Conservation (phyloP, 1,140 invertebrate genomes). For the Eupristina koningsbergeri region DNA sequence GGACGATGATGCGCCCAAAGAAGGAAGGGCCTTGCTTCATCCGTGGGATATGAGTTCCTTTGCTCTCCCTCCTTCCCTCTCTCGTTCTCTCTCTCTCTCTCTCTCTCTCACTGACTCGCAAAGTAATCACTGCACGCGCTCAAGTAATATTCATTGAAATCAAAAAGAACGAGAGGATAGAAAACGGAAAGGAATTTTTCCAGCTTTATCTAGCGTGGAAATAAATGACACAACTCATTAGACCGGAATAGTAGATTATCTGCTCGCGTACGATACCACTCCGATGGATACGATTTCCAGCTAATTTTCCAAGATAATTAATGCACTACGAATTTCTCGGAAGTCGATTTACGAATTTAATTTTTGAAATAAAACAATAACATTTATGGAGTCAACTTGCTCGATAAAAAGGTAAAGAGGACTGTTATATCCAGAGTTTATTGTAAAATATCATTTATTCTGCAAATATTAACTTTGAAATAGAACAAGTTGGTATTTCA, state of each 20-base stretch:
- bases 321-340: neutral
- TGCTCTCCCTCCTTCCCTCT: neutral
- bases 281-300: neutral
- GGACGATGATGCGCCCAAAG: constrained; percentile 34
- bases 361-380: neutral
- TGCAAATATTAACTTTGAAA: no score
- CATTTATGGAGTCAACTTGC: no score
- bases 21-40: constrained; percentile 22
- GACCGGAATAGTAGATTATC: neutral
- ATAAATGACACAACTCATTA: neutral
- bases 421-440: no score
- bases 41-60: neutral
- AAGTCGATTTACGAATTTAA: neutral
- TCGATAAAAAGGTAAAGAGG: no score
- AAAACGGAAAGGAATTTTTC: neutral
- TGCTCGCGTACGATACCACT: neutral
- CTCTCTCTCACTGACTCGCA: no score
- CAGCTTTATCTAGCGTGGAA: neutral
- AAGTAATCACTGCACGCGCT: no score
- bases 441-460: no score
- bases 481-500: no score
- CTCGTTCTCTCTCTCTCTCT: neutral
- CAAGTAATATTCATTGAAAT: neutral
- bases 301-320: neutral
- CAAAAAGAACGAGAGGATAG: neutral